Conservation (phyloP, 1,140 invertebrate genomes). For the Eciton burchellii region DNA sequence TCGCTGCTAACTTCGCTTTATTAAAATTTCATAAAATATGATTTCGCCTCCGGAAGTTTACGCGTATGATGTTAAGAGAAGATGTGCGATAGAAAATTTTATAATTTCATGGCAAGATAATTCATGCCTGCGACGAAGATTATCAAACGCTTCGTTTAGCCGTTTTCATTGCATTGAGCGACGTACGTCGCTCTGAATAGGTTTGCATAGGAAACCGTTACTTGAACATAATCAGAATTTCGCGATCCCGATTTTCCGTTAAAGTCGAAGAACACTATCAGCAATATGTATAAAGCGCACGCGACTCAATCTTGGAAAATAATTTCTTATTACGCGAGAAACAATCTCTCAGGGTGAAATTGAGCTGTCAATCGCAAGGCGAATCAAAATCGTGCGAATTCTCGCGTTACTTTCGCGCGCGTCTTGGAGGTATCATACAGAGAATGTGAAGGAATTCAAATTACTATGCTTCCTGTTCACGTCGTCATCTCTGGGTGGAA, state of each 20-base stretch:
- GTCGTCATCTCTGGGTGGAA: slow-evolving; percentile 15
- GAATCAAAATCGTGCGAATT: slow-evolving; percentile 14
- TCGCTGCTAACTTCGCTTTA: too few species aligned
- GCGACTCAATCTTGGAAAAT: background rate
- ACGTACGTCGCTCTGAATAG: background rate
- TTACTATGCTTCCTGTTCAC: slow-evolving; percentile 21
- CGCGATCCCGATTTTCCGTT: background rate
- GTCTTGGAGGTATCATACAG: background rate
- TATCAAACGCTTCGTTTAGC: too few species aligned
- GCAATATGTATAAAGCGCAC: background rate
- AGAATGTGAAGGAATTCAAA: slow-evolving; percentile 38
- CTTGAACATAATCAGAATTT: background rate
- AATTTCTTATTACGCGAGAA: slow-evolving; percentile 24
- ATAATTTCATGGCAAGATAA: too few species aligned
- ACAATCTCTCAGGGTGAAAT: background rate
- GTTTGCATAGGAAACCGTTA: slow-evolving; percentile 2
- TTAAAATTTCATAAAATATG: too few species aligned
- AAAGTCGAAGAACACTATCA: slow-evolving; percentile 9
- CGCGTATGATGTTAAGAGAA: too few species aligned
- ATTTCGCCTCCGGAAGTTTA: too few species aligned
- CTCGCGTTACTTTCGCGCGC: background rate
- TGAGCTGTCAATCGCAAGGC: slow-evolving; percentile 29
- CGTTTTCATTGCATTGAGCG: background rate
- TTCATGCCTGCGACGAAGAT: too few species aligned
- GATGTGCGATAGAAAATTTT: too few species aligned